Evolutionary conservation across 2,797 vertebrate species (phyloP).

Genomic region (Petrocephalus sullivani): DNA sequence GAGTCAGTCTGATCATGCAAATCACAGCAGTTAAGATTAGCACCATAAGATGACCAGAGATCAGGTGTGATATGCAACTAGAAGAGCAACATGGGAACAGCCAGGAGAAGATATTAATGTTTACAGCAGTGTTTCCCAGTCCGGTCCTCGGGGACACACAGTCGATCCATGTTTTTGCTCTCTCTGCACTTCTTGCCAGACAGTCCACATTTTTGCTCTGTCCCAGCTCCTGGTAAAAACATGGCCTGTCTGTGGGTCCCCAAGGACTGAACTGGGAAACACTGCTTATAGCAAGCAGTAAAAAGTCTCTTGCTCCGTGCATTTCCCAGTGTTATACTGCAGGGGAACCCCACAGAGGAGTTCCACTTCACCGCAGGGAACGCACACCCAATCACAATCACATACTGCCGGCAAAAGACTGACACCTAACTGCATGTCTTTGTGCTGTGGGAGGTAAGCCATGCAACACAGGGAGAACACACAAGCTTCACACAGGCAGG

Average conservation of each 20-base stretch:
- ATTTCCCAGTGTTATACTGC: not conserved
- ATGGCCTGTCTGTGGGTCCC: too few species aligned
- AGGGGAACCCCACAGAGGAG: not conserved
- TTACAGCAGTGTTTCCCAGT: slow-evolving; percentile 14
- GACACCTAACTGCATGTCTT: not conserved
- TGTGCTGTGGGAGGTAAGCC: not conserved
- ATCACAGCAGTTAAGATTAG: not conserved
- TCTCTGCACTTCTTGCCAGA: too few species aligned
- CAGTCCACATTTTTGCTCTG: too few species aligned
- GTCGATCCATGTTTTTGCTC: too few species aligned
- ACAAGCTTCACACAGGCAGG: slow-evolving; percentile 10
- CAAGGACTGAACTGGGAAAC: too few species aligned
- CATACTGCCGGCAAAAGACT: not conserved
- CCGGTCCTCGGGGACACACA: too few species aligned
- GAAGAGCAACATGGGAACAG: slow-evolving; percentile 19
- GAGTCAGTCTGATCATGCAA: not conserved
- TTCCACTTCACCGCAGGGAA: not conserved
- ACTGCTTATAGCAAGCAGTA: slow-evolving; percentile 35
- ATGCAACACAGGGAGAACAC: slow-evolving; percentile 18
- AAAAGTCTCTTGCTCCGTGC: not conserved
- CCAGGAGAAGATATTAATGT: slow-evolving; percentile 27
- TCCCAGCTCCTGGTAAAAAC: too few species aligned
- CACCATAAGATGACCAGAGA: not conserved
- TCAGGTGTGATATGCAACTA: not conserved
- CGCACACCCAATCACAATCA: not conserved